Evolutionary conservation across 2,797 vertebrate species (phyloP), one percentile per base, ranked within the genome.

Genomic region (Rhinophrynus dorsalis): DNA sequence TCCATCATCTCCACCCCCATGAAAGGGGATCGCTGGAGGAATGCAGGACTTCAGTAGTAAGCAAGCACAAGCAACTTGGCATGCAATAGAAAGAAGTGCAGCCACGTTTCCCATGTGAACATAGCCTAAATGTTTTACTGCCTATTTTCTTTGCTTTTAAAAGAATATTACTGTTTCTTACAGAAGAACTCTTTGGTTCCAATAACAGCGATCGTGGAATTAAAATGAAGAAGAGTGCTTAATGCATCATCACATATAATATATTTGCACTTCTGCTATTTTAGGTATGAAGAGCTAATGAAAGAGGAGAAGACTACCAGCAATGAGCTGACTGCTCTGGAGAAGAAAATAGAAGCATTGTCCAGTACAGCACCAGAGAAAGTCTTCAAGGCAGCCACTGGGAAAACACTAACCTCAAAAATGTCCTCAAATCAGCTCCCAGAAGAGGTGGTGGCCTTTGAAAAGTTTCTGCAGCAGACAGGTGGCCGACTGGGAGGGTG

Each of bases 401-500:
- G 78, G 26, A 92, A 79, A 78, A 80, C 90, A 60, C 65, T 75
- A 15, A 2, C 75, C 44, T 70, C 79, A 74, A 81, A 65, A 67
- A 74, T 68, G 21, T 50, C 73, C 11, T 37, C 75, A 51, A 81
- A 67, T 44, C 77, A 85, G 58, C 82, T 94, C 54, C 92, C 94
- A 6, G 37, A 78, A 42, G 94, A 95, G 78, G 90, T 96, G 56
- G 76, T 83, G 57, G 91, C 90, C 2, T 87, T 97, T 77, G 94
- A 97, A 81, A 86, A 55, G 42, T 97, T 95, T 75, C 84, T 97
- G 50, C 91, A 93, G 79, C 89, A 73, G 76, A 94, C 90, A 1
- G 96, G 94, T 76, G 94, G 95, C 3, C 38, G 66, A 17, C 81
- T 88, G 61, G 96, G 96, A 18, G 91, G 92, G 75, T 98, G 96